These are phyloP conservation scores for Geopemphigus sp. DNA, from an alignment of 1,140 invertebrate genomes.

Conservation along the genomic window DNA sequence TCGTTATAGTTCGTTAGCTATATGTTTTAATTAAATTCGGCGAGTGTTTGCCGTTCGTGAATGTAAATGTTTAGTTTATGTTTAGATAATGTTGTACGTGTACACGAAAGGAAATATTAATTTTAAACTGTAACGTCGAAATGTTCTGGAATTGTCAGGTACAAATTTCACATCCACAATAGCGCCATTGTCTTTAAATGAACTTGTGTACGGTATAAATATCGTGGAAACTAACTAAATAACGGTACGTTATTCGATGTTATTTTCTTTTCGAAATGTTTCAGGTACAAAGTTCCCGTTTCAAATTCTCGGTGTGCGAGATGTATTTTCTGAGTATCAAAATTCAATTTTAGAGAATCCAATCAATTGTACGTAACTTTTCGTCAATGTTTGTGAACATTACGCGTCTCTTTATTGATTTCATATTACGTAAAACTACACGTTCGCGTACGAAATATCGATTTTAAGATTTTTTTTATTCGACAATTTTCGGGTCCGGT, in stretches of 20 bases:
- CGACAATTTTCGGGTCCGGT: too few species aligned
- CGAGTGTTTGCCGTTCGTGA: not conserved
- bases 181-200: too few species aligned
- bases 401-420: not conserved
- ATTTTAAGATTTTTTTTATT: not conserved
- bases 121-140: not conserved
- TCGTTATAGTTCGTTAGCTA: not conserved
- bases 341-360: not conserved
- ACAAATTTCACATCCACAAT: not conserved
- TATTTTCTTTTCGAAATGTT: too few species aligned
- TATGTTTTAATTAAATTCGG: slow-evolving; percentile 1
- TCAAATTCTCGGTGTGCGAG: not conserved
- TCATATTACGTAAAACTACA: not conserved
- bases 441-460: not conserved
- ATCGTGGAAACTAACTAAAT: too few species aligned
- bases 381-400: not conserved
- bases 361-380: not conserved
- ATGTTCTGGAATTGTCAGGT: not conserved
- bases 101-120: not conserved
- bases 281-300: not conserved
- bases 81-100: not conserved
- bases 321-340: not conserved
- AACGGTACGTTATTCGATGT: too few species aligned
- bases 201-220: too few species aligned
- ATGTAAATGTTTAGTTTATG: slow-evolving; percentile 4